A percentile compares a stretch with the other conserved stretches of the same genome.
These are phyloP conservation scores for Drosophila villosipedis DNA, from an alignment of 2,888 invertebrate genomes.

Conservation along the genomic window DNA sequence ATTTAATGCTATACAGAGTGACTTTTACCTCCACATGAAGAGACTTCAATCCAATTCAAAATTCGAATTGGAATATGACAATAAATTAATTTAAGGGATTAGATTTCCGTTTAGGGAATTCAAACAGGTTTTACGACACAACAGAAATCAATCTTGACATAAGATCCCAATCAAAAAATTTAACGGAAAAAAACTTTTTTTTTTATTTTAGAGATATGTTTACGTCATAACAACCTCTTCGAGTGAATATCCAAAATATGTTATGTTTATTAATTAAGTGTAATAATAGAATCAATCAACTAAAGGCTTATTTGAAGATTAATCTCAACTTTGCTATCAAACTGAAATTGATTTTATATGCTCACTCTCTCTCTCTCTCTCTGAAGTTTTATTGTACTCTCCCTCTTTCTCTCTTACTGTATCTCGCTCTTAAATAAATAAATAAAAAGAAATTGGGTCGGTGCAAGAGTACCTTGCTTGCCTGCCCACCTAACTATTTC, in stretches of 20 bases:
- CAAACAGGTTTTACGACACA: not conserved
- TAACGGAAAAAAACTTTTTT: rapidly evolving
- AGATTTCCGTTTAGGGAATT: not conserved
- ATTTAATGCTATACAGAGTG: not conserved
- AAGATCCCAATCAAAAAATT: not conserved
- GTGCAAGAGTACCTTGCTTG: not conserved
- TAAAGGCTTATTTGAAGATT: not conserved
- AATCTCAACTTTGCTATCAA: not conserved
- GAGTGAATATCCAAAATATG: not conserved
- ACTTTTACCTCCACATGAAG: not conserved
- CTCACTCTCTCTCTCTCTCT: not conserved
- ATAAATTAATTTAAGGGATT: not conserved
- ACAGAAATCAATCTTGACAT: not conserved
- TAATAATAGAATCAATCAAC: not conserved
- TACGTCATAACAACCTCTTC: not conserved
- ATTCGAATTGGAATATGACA: not conserved
- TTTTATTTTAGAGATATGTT: not conserved
- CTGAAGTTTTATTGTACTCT: not conserved
- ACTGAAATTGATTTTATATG: not conserved
- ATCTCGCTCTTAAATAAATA: not conserved
- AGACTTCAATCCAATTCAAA: not conserved
- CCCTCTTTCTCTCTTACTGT: not conserved
- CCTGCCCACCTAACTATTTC: not conserved
- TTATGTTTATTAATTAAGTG: not conserved
- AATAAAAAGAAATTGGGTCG: not conserved